Evolutionary conservation across 30 jellyfish, hydroid and myxozoan genomes (phyloP).

Genomic region (Aurelia coerulea): DNA sequence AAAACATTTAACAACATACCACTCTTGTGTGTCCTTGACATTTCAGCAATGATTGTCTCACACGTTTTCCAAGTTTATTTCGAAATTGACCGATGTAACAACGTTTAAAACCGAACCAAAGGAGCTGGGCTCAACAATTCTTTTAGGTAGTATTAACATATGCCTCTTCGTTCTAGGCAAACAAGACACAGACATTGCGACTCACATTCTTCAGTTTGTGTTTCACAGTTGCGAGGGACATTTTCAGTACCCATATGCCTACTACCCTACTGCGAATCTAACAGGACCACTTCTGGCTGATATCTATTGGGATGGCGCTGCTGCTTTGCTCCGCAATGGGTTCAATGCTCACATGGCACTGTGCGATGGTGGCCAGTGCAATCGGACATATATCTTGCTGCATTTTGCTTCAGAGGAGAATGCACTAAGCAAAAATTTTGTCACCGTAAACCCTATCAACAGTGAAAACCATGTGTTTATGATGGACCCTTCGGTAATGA

Average conservation of each 20-base stretch:
- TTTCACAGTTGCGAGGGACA: conserved; percentile 18
- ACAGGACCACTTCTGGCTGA: conserved; percentile 1
- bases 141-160: neutral
- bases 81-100: too few relatives aligned
- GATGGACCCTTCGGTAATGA: conserved; percentile 16
- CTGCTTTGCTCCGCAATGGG: neutral
- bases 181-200: conserved; percentile 6
- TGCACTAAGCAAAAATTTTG: neutral
- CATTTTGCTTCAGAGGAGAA: neutral
- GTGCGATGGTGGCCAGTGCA: conserved; percentile 17
- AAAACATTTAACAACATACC: too few relatives aligned
- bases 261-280: conserved; percentile 10
- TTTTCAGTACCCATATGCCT: conserved; percentile 8
- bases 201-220: conserved; percentile 13
- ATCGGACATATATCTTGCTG: neutral
- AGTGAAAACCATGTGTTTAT: neutral
- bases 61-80: too few relatives aligned
- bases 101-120: too few relatives aligned
- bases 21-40: too few relatives aligned
- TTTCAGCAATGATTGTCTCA: too few relatives aligned
- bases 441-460: conserved; percentile 2
- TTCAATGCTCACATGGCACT: neutral
- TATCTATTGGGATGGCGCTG: conserved; percentile 12
- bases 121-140: too few relatives aligned
- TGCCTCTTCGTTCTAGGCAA: neutral